These are phyloP conservation scores for Gadopsis bispinosus DNA, from an alignment of 2,797 vertebrate species.

Conservation along the genomic window DNA sequence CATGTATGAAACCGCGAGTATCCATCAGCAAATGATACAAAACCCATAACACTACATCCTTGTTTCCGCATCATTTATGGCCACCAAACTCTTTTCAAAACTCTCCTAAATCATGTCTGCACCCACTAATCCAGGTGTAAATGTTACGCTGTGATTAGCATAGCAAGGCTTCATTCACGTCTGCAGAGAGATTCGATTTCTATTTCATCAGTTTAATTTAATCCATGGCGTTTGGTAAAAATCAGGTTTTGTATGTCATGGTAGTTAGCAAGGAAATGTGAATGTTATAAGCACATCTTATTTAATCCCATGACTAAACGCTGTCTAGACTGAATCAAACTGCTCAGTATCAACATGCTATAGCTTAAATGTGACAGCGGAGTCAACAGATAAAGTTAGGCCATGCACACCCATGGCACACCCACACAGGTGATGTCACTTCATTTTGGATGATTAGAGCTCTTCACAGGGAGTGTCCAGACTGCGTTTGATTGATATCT, in stretches of 20 bases:
- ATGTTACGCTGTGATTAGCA: slow-evolving; percentile 30
- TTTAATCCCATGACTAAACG: slow-evolving; percentile 50
- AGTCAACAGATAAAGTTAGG: slow-evolving; percentile 8
- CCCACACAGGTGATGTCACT: slow-evolving; percentile 5
- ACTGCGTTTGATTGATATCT: slow-evolving; percentile 9
- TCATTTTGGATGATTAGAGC: neutral
- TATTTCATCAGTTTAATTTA: neutral
- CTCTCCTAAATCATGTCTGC: slow-evolving; percentile 14
- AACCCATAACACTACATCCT: neutral
- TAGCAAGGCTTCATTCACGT: slow-evolving; percentile 21
- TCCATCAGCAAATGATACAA: slow-evolving; percentile 19
- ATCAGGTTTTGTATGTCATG: slow-evolving; percentile 26
- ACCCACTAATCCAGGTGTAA: slow-evolving; percentile 23
- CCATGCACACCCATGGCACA: neutral
- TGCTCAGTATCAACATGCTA: slow-evolving; percentile 1
- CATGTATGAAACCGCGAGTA: slow-evolving; percentile 30
- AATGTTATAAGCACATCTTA: slow-evolving; percentile 17
- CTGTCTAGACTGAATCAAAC: slow-evolving; percentile 48
- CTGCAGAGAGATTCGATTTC: slow-evolving; percentile 13
- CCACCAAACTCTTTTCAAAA: slow-evolving; percentile 28
- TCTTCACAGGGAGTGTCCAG: neutral
- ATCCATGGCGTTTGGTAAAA: slow-evolving; percentile 29
- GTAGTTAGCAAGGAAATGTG: slow-evolving; percentile 19
- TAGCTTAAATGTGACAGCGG: neutral
- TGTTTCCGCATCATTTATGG: slow-evolving; percentile 16